Evolutionary conservation across 1,140 invertebrate genomes (phyloP).

Genomic region (Drosophila cardini): DNA sequence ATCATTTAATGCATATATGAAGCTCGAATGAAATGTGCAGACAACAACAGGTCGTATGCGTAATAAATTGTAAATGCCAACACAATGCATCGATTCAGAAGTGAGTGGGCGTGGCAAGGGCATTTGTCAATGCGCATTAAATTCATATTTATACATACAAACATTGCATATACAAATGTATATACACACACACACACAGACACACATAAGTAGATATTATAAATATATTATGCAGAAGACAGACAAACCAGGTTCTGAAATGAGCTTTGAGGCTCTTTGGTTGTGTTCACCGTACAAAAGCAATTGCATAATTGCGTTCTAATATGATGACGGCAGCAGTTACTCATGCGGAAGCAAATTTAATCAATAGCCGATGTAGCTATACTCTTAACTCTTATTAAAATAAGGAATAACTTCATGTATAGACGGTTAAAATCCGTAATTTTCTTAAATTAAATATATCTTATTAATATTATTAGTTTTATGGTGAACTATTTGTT

Average conservation of each 20-base stretch:
- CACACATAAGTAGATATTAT: slow-evolving; percentile 28
- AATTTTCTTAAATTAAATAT: no score
- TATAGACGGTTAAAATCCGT: no score
- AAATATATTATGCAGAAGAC: slow-evolving; percentile 74
- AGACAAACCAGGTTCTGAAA: slow-evolving; percentile 28
- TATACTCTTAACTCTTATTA: no score
- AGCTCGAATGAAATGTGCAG: slow-evolving; percentile 27
- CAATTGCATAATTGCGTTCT: slow-evolving; percentile 77
- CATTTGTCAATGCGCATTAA: slow-evolving; percentile 34
- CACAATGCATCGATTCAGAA: slow-evolving; percentile 25
- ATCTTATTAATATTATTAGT: no score
- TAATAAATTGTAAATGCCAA: slow-evolving; percentile 49
- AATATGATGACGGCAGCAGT: slow-evolving; percentile 70
- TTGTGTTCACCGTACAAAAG: slow-evolving; percentile 52
- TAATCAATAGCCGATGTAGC: not conserved
- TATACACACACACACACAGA: not conserved
- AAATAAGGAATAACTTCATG: no score
- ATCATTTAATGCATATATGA: slow-evolving; percentile 22
- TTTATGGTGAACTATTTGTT: no score
- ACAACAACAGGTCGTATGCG: slow-evolving; percentile 39
- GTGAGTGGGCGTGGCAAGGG: slow-evolving; percentile 30
- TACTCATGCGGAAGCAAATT: slow-evolving; percentile 19
- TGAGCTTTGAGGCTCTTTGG: slow-evolving; percentile 17
- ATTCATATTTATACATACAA: slow-evolving; percentile 31
- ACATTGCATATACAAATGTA: not conserved